Evolutionary conservation across 2,113 vertebrate species (phyloP), one percentile per base, ranked within the genome.

Genomic region (Dermatemys mawii): DNA sequence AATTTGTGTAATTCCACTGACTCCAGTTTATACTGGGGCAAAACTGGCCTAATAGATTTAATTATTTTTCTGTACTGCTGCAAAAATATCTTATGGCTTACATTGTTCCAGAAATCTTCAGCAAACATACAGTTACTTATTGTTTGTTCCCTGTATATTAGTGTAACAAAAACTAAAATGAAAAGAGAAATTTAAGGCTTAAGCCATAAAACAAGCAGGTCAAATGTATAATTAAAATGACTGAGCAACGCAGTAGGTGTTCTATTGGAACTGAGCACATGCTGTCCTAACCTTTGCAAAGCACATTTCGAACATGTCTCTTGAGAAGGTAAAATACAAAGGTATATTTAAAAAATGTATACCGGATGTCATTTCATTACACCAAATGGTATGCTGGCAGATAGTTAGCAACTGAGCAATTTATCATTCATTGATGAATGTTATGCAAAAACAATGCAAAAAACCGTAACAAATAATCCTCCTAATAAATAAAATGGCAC

Each of bases 81-180:
- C 0, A 11, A 21, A 81, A 6, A 53, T 0, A 0, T 6, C 16
- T 2, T 5, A 0, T 0, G 8, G 83, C 32, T 50, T 55, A 5
- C 7, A 14, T 32, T 11, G 17, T 35, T 44, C 54, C 84, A 94
- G 90, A 60, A 80, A 11, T 41, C 27, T 8, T 35, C 44, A 57
- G 67, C 57, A 63, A 48, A 35, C 53, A 80, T 67, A 11, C 26
- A 46, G 27, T 4, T 0, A 0, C 21, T 54, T 19, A 6, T 49
- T 73, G 73, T 55, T 80, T 63, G 55, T 88, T 19, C 70, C 80
- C 49, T 67, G 48, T 3, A 35, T 46, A 60, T 87, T 13, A 70
- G 38, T 13, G 38, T 9, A n/a, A 89, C 12, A 24, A 22, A 38
- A 53, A 73, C 27, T 11, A 8, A 2, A 19, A 16, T 2, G 14